Percentiles rank a stretch among this genome's conserved stretches.
Conservation (phyloP, 2,888 invertebrate genomes). For the Cheiracanthium punctorium region DNA sequence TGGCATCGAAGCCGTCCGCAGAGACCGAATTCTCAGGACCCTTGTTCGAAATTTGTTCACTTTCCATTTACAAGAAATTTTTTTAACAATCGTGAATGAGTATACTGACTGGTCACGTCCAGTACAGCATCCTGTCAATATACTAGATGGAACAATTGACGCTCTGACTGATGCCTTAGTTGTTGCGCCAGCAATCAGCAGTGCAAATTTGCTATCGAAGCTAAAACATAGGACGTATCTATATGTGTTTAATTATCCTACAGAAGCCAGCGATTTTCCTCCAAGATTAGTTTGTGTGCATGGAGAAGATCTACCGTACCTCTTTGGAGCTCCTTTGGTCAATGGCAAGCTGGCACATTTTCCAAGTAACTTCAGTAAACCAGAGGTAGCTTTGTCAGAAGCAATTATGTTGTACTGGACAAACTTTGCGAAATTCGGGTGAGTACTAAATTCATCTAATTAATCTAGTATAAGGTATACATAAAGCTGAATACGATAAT, state of each 20-base stretch:
- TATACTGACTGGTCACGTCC: slow-evolving; percentile 97
- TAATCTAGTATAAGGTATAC: no score
- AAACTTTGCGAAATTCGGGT: slow-evolving; percentile 94
- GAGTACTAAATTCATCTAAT: slow-evolving; percentile 78
- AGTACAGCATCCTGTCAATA: slow-evolving; percentile 76
- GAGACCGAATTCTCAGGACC: slow-evolving; percentile 78
- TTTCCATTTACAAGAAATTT: slow-evolving; percentile 82
- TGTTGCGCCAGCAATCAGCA: slow-evolving; percentile 91
- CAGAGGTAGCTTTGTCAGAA: slow-evolving; percentile 89
- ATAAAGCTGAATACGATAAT: no score
- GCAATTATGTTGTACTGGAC: slow-evolving; percentile 94
- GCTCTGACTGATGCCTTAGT: slow-evolving; percentile 94
- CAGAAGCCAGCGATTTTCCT: slow-evolving; percentile 90
- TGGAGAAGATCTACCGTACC: slow-evolving; percentile 92
- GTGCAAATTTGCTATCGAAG: slow-evolving; percentile 89
- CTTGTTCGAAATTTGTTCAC: slow-evolving; percentile 91
- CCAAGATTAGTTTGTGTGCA: slow-evolving; percentile 92
- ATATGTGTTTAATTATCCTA: slow-evolving; percentile 94
- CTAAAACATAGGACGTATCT: slow-evolving; percentile 82
- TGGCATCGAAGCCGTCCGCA: slow-evolving; percentile 84
- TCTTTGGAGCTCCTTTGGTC: slow-evolving; percentile 92
- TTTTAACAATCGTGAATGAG: slow-evolving; percentile 90
- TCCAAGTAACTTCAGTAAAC: slow-evolving; percentile 90
- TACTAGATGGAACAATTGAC: slow-evolving; percentile 84
- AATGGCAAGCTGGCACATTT: slow-evolving; percentile 84